Conservation (phyloP, 2,113 vertebrate species). For the Cyprinodon tularosa region DNA sequence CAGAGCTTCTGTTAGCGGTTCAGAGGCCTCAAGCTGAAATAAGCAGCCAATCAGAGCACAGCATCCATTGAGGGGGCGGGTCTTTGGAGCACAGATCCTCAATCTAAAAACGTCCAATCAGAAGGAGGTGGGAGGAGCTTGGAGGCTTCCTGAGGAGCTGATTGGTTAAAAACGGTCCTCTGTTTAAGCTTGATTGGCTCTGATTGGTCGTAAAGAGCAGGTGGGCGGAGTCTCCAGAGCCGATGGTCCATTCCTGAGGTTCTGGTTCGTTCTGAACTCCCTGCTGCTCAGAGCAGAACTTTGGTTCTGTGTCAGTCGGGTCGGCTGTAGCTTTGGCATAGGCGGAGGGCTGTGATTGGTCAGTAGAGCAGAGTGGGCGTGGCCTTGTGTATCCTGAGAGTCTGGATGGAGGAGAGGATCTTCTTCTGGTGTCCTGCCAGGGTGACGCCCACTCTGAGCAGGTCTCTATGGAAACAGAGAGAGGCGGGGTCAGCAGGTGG, state of each 20-base stretch:
- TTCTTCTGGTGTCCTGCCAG: slow-evolving; percentile 98
- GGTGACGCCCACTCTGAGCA: slow-evolving; percentile 95
- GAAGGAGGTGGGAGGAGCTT: neutral
- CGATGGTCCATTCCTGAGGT: neutral
- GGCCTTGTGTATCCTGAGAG: slow-evolving; percentile 89
- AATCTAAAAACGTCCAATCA: neutral
- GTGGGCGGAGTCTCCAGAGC: slow-evolving; percentile 10
- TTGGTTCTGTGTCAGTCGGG: neutral
- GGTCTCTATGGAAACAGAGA: slow-evolving; percentile 84
- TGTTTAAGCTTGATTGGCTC: neutral
- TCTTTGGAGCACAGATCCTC: neutral
- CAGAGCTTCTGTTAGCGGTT: no score
- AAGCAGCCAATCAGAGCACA: neutral
- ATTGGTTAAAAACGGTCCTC: neutral
- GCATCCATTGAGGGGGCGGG: slow-evolving; percentile 4
- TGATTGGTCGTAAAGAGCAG: slow-evolving; percentile 6
- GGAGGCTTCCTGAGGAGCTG: slow-evolving; percentile 31
- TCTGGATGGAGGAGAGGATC: slow-evolving; percentile 93
- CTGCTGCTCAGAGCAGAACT: slow-evolving; percentile 2
- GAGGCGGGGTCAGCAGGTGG: neutral
- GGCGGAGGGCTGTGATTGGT: slow-evolving; percentile 39
- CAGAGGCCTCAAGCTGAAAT: no score
- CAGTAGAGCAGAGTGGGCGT: slow-evolving; percentile 72
- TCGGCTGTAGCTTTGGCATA: neutral
- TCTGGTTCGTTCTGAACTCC: no score